A percentile compares a stretch with the other conserved stretches of the same genome.
phyloP scores from a whole-genome alignment of 2,113 vertebrate species.

The Silurus glanis region DNA sequence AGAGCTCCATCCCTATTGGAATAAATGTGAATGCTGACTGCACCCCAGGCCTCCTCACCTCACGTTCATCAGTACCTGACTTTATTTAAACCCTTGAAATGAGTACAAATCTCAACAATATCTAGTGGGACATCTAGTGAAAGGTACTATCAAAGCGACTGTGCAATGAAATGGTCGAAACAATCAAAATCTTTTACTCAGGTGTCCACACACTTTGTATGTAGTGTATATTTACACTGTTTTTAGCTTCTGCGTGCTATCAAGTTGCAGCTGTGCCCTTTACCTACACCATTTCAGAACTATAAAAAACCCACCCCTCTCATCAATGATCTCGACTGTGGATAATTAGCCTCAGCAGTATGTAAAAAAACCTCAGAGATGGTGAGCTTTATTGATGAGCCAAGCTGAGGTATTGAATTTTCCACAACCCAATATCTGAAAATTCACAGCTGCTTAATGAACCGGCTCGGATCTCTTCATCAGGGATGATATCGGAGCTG shows the following conservation, averaged over 20 bases:
- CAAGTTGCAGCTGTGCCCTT: conserved; percentile 39
- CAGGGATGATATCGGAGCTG: conserved; percentile 35
- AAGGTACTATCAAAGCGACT: too few relatives aligned
- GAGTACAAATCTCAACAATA: too few relatives aligned
- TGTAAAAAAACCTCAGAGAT: conserved; percentile 65
- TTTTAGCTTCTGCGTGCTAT: conserved; percentile 44
- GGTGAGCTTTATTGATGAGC: conserved; percentile 68
- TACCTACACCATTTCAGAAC: neutral
- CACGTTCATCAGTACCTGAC: too few relatives aligned
- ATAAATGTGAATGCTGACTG: too few relatives aligned
- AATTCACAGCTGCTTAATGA: conserved; percentile 56
- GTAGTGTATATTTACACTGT: neutral
- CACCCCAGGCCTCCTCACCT: too few relatives aligned
- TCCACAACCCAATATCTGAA: conserved; percentile 67
- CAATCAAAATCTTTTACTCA: too few relatives aligned
- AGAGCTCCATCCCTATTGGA: too few relatives aligned
- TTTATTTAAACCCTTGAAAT: too few relatives aligned
- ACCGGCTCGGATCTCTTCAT: conserved; percentile 57
- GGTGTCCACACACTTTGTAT: too few relatives aligned
- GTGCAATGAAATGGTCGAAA: too few relatives aligned
- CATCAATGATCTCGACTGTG: conserved; percentile 67
- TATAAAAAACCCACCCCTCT: conserved; percentile 20
- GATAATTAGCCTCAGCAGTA: conserved; percentile 67
- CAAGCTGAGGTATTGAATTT: conserved; percentile 68
- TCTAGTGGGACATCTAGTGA: too few relatives aligned